Evolutionary conservation across 2,888 invertebrate species (phyloP).

Genomic region (Allygus modestus): DNA sequence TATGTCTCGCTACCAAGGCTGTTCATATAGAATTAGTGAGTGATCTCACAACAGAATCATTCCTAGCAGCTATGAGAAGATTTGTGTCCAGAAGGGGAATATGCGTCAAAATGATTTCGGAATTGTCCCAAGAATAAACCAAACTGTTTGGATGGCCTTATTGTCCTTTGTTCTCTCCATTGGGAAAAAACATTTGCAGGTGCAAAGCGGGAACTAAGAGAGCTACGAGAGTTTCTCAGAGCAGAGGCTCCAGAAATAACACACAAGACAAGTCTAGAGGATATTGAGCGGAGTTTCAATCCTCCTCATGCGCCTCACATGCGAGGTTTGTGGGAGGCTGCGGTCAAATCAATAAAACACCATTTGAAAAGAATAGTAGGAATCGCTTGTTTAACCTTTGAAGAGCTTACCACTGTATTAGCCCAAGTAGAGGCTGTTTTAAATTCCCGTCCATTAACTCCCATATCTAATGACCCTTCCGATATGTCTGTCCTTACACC

Average conservation of each 20-base stretch:
- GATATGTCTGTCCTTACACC: slow-evolving; percentile 69
- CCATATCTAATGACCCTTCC: slow-evolving; percentile 67
- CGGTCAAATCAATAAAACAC: slow-evolving; percentile 71
- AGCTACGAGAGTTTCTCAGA: slow-evolving; percentile 30
- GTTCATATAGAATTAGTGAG: slow-evolving; percentile 72
- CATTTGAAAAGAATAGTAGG: slow-evolving; percentile 69
- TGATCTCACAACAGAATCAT: slow-evolving; percentile 71
- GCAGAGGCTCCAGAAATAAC: slow-evolving; percentile 64
- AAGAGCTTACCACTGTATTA: slow-evolving; percentile 53
- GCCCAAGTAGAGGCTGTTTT: slow-evolving; percentile 69
- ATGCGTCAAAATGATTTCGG: slow-evolving; percentile 70
- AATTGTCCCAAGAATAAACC: too few species aligned
- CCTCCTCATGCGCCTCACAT: slow-evolving; percentile 70
- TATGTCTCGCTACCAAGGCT: slow-evolving; percentile 71
- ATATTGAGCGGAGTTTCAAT: slow-evolving; percentile 61
- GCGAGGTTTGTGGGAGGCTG: slow-evolving; percentile 72
- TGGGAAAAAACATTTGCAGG: slow-evolving; percentile 72
- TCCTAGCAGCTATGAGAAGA: slow-evolving; percentile 71
- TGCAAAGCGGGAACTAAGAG: slow-evolving; percentile 67
- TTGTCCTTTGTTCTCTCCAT: too few species aligned
- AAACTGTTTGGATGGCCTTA: too few species aligned
- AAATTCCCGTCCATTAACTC: slow-evolving; percentile 69
- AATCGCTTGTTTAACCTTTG: slow-evolving; percentile 43
- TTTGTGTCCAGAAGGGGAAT: slow-evolving; percentile 71
- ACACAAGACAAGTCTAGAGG: slow-evolving; percentile 60